These are phyloP conservation scores for Calephelis perditalis DNA, from an alignment of 2,888 invertebrate genomes.

Conservation along the genomic window DNA sequence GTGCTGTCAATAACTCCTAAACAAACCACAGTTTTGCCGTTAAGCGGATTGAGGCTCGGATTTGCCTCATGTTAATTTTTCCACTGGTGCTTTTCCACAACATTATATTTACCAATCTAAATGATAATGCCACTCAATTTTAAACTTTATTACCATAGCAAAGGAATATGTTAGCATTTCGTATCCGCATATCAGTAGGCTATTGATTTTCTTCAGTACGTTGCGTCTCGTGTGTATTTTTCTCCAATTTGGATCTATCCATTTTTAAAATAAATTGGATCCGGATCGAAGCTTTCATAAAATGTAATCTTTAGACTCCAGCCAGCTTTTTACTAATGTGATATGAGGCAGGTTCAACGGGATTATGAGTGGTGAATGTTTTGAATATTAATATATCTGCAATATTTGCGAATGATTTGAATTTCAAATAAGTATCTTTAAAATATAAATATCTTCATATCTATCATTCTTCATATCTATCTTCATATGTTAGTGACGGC, in stretches of 20 bases:
- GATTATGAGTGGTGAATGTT: constrained; percentile 2
- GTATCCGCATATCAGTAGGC: constrained; percentile 21
- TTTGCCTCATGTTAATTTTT: constrained; percentile 35
- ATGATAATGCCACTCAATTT: constrained; percentile 22
- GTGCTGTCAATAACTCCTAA: constrained; percentile 29
- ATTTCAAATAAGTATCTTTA: too few relatives aligned
- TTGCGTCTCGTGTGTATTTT: constrained; percentile 30
- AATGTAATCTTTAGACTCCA: constrained; percentile 30
- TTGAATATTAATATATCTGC: too few relatives aligned
- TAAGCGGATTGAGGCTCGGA: constrained; percentile 33
- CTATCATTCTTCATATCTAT: too few relatives aligned
- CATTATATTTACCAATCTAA: constrained; percentile 19
- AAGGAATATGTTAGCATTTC: constrained; percentile 19
- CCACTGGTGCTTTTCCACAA: constrained; percentile 17
- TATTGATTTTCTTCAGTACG: constrained; percentile 24
- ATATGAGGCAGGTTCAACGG: constrained; percentile 3
- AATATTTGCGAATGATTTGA: too few relatives aligned
- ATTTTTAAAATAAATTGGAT: constrained; percentile 37
- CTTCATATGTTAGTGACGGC: too few relatives aligned
- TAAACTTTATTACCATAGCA: constrained; percentile 25
- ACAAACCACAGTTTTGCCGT: constrained; percentile 26
- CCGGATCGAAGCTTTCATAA: constrained; percentile 31
- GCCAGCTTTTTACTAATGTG: constrained; percentile 26
- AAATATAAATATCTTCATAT: too few relatives aligned
- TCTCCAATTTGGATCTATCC: constrained; percentile 32